These are phyloP conservation scores for Bucco capensis DNA, from an alignment of 2,113 vertebrate genomes.

Conservation along the genomic window DNA sequence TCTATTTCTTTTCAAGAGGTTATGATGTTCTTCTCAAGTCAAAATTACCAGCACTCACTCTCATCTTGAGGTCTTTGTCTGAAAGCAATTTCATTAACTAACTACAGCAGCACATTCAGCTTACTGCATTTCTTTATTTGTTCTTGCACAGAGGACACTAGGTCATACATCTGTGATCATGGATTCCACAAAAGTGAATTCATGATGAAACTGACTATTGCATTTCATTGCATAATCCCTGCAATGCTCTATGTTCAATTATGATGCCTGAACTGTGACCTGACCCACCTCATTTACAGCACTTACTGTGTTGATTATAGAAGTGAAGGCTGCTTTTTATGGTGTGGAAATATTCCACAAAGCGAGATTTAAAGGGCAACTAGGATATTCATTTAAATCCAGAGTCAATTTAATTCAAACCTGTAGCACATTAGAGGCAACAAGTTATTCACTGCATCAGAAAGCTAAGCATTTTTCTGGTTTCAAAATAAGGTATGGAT, in stretches of 20 bases:
- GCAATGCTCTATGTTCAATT: not conserved
- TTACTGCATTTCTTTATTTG: not conserved
- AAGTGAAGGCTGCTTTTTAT: not conserved
- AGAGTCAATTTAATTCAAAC: not conserved
- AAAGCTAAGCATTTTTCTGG: not conserved
- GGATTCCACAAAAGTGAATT: not conserved
- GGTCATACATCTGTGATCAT: not conserved
- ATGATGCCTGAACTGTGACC: not conserved
- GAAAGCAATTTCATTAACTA: not conserved
- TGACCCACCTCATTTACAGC: not conserved
- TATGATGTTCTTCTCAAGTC: not conserved
- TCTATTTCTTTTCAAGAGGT: not conserved
- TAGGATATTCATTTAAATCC: not conserved
- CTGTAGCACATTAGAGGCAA: not conserved
- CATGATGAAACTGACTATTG: not conserved
- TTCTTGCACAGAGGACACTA: not conserved
- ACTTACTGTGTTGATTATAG: not conserved
- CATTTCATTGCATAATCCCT: not conserved
- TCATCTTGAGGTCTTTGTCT: not conserved
- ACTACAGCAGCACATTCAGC: not conserved
- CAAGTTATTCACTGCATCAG: not conserved
- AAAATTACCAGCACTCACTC: not conserved
- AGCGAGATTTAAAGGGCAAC: not conserved
- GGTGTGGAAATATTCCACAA: not conserved
- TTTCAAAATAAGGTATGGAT: not conserved